phyloP scores from a whole-genome alignment of 2,888 invertebrate species.

The Arrhopalites spinosus region DNA sequence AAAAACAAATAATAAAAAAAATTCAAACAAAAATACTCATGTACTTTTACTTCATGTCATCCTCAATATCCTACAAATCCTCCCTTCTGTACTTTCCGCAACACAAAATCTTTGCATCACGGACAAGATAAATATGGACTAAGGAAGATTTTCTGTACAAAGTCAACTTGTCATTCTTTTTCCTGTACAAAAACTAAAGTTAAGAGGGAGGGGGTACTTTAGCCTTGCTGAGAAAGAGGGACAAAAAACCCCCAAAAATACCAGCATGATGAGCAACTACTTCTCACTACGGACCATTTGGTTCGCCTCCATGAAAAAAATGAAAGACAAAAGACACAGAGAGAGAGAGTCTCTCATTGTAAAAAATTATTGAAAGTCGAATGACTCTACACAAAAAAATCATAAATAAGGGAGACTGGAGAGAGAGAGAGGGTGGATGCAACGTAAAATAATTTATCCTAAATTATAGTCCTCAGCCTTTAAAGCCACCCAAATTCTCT shows the following conservation, averaged over 20 bases:
- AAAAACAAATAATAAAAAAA: constrained; percentile 29
- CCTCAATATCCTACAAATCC: neutral
- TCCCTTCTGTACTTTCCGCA: neutral
- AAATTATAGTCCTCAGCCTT: no score
- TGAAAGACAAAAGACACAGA: neutral
- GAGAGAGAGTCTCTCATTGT: neutral
- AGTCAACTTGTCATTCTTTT: constrained; percentile 29
- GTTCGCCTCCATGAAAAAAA: no score
- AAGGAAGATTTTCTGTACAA: neutral
- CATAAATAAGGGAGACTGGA: neutral
- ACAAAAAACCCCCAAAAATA: neutral
- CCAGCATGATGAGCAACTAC: constrained; percentile 3
- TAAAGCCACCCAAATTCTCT: no score
- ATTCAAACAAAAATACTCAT: constrained; percentile 1
- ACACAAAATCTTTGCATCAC: neutral
- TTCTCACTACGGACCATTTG: constrained; percentile 1
- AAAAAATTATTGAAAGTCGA: no score
- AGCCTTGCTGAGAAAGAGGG: neutral
- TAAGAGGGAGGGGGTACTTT: neutral
- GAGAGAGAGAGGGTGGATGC: neutral
- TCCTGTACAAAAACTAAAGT: neutral
- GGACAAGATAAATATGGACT: neutral
- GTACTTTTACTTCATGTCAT: neutral
- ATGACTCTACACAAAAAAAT: neutral
- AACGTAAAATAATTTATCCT: neutral